Evolutionary conservation across 1,140 invertebrate genomes (phyloP).

Genomic region (Camponotus floridanus): DNA sequence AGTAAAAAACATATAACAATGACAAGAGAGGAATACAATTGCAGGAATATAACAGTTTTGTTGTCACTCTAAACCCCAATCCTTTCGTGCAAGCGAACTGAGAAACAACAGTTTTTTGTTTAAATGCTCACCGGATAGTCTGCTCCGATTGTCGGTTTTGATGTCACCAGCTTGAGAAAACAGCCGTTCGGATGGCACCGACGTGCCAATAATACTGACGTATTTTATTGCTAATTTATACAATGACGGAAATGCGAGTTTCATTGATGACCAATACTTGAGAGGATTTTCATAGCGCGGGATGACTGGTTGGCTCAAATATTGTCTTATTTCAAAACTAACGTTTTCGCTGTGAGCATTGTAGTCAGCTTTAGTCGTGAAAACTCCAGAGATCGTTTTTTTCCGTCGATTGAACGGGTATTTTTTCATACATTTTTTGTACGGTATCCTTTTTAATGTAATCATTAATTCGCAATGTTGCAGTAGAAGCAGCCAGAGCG

Average conservation of each 20-base stretch:
- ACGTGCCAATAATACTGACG: background rate
- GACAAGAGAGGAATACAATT: no score
- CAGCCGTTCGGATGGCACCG: background rate
- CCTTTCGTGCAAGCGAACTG: background rate
- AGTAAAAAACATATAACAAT: no score
- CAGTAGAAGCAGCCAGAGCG: background rate
- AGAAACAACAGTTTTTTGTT: background rate
- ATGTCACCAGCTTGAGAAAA: background rate
- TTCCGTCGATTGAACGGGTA: background rate
- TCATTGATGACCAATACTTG: background rate
- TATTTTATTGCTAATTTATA: background rate
- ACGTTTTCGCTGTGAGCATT: background rate
- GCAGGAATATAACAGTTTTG: no score
- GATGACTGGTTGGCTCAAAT: background rate
- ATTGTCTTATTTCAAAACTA: background rate
- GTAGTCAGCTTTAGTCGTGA: background rate
- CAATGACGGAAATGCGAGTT: background rate
- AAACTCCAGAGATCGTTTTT: background rate
- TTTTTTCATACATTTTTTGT: no score
- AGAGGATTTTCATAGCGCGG: background rate
- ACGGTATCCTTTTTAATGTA: background rate
- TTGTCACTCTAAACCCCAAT: background rate
- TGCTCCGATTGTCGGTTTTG: background rate
- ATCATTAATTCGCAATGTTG: background rate
- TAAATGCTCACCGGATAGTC: background rate